Evolutionary conservation across 2,113 vertebrate genomes (phyloP), one percentile per base, ranked within the genome.

Genomic region (Haemorhous mexicanus): DNA sequence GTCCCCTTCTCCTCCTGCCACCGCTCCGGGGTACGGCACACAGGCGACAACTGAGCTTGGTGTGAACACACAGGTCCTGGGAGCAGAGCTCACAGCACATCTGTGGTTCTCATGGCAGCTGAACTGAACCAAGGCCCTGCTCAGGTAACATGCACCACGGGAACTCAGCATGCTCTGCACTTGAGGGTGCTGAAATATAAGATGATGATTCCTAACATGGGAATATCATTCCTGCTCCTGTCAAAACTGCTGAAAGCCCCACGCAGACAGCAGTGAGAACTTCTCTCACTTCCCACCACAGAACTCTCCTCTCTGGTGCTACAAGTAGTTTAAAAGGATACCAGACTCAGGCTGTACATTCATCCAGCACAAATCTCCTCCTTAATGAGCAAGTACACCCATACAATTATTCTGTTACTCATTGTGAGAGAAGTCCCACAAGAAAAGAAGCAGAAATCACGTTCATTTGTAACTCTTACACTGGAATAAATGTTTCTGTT

Each of bases 141-240:
- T 13, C 11, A 0, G 1, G 10, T 9, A 22, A 66, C 0, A 0
- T 0, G 18, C 43, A 8, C 50, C 30, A 2, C 0, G 8, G 41
- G 49, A 59, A 62, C 56, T 37, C 22, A 0, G 49, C 43, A 7
- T 2, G 10, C 26, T 61, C 11, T 67, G 59, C 9, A 2, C 27
- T 55, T 11, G 0, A 21, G 16, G 1, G 15, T 8, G 23, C 30
- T 47, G 62, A 58, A 66, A 67, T 49, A 3, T 3, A 24, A 44
- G 39, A 39, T 1, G 5, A 30, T 7, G 30, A 56, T 32, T 87
- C 56, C 69, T n/a, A 76, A 61, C 26, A 12, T 0, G 8, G 41
- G 26, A 59, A 37, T 13, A 2, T 26, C 44, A 17, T 8, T 83
- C n/a, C 70, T 15, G n/a, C 55, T 90, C 67, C 75, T 82, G 77